Conservation (phyloP, 1,140 invertebrate genomes). For the Eupristina koningsbergeri region DNA sequence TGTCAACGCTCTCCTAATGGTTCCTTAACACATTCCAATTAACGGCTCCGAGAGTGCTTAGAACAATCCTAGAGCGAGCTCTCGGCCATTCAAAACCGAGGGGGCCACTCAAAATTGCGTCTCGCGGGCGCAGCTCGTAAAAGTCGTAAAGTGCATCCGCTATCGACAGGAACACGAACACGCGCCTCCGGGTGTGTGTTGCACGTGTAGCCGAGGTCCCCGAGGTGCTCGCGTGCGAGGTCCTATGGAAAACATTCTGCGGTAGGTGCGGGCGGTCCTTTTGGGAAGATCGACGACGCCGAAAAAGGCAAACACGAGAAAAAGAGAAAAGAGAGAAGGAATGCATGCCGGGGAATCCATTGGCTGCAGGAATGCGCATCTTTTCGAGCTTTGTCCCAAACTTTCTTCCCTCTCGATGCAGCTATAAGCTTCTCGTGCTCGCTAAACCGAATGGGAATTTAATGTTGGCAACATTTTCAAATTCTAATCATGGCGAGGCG, state of each 20-base stretch:
- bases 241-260: slow-evolving; percentile 40
- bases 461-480: too few species aligned
- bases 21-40: too few species aligned
- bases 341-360: neutral
- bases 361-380: slow-evolving; percentile 15
- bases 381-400: neutral
- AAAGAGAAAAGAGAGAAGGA: neutral
- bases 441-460: too few species aligned
- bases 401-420: too few species aligned
- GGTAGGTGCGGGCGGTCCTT: slow-evolving; percentile 28
- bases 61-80: too few species aligned
- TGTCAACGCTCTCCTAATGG: too few species aligned
- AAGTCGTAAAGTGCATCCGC: neutral
- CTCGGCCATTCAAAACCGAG: too few species aligned
- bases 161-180: neutral
- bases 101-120: neutral
- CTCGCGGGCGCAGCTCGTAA: neutral
- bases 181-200: neutral
- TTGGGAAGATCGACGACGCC: neutral
- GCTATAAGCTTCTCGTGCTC: too few species aligned
- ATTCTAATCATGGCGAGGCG: neutral
- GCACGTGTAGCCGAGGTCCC: neutral
- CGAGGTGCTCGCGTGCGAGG: slow-evolving; percentile 27
- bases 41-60: too few species aligned
- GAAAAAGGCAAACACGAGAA: neutral